Base-by-base conservation (phyloP, 2,888 invertebrate species). In the Charanyca ferruginea region DNA sequence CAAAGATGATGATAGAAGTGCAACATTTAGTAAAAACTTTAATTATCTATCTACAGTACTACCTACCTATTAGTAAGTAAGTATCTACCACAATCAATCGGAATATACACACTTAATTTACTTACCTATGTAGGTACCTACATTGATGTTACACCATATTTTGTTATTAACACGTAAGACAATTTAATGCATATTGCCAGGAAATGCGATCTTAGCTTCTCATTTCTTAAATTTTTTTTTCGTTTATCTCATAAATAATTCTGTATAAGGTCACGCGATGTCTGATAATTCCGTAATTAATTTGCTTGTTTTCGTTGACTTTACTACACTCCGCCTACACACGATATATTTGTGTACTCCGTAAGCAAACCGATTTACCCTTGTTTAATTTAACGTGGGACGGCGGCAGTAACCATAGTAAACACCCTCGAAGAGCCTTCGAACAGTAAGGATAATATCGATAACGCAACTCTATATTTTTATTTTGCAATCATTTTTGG, bases 361-460 rank as follows among this genome's bases (percentile, higher is more conserved):
- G 45, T 52, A 38, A 76, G 55, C 32, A 58, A 57, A 63, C 47
- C 23, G 20, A 53, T 53, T 53, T 70, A 76, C 71, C 54, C 77
- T 69, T 47, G 51, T 70, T 57, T 57, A 42, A 18, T 70, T 54
- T 45, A 18, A 55, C 64, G 73, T 73, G n/a, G 77, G 65, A 55
- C n/a, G n/a, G n/a, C n/a, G n/a, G n/a, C n/a, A n/a, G 58, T 77
- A 35, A 45, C 45, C 22, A 42, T 73, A 51, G 62, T 71, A 62
- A 69, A 55, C 51, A 47, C 9, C 20, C 32, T 42, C 48, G 35
- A 49, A 20, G 41, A 52, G 38, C 48, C 72, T 63, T 76, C 47
- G 38, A 41, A 32, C 57, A 63, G 47, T 70, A 35, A 53, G 51
- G 42, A 61, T 47, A 69, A 64, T 53, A 68, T 47, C 22, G 22